These are phyloP conservation scores for Mythimna loreyi DNA, from an alignment of 2,888 invertebrate genomes.

Conservation along the genomic window DNA sequence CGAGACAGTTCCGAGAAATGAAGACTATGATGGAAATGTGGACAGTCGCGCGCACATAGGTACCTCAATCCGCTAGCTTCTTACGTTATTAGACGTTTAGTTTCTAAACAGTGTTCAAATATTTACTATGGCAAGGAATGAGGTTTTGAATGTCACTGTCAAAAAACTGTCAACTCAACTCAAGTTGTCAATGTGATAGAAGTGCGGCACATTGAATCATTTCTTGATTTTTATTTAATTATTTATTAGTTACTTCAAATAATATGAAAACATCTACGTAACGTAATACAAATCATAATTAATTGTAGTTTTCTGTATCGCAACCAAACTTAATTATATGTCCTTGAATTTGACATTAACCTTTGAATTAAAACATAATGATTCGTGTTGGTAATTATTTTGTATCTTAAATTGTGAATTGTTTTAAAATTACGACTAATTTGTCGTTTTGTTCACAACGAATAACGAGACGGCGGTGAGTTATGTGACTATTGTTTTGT, in stretches of 20 bases:
- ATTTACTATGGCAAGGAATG: not conserved
- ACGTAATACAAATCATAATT: constrained; percentile 21
- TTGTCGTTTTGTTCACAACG: constrained; percentile 3
- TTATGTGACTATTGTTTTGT: constrained; percentile 2
- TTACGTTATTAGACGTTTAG: no score
- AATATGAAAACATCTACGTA: constrained; percentile 12
- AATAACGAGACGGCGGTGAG: constrained; percentile 40
- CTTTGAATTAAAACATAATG: constrained; percentile 31
- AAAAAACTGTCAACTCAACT: not conserved
- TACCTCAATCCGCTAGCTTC: no score
- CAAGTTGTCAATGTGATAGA: constrained; percentile 33
- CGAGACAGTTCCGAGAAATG: no score
- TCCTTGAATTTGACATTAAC: constrained; percentile 62
- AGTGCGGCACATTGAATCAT: constrained; percentile 54
- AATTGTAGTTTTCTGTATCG: not conserved
- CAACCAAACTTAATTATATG: constrained; percentile 8
- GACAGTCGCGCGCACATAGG: no score
- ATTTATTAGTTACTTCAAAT: not conserved
- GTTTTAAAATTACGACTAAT: constrained; percentile 10
- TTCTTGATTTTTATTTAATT: constrained; percentile 7
- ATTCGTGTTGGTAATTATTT: constrained; percentile 13
- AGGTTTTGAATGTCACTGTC: not conserved
- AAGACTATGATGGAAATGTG: no score
- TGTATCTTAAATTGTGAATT: not conserved
- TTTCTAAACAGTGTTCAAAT: not conserved